Base-by-base conservation (phyloP, 2,888 invertebrate species). In the Steinernema hermaphroditum region DNA sequence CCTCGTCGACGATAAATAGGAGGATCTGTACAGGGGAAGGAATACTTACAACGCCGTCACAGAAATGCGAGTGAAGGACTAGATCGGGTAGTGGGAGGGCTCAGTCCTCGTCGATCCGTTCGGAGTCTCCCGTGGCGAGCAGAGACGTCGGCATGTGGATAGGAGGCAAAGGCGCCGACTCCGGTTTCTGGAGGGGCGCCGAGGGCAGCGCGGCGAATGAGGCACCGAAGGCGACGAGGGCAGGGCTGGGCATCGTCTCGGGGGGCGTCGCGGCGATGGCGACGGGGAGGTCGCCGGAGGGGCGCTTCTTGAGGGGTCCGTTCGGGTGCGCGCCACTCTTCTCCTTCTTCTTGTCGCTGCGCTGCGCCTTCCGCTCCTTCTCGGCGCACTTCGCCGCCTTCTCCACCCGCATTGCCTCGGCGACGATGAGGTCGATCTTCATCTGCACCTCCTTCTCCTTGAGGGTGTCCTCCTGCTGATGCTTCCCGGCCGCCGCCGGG, bases 321-420 rank as follows among this genome's bases (percentile, higher is more conserved):
- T 12, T 54, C 2, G 54, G 54, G 27, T 27, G 9, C 6, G 54
- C 54, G 41, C 8, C n/a, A 6, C 12, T 49, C 49, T 75, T 75
- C 44, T 76, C 73, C 22, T 69, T 72, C 22, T 75, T 37, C 50
- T 77, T 78, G 22, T 78, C 77, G 9, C 54, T 70, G 27, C 71
- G 43, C 34, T 78, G 72, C 29, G 77, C 73, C 43, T 77, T 77
- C 14, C 76, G 75, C 70, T 79, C 77, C 41, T 78, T 80, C 43
- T 80, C 80, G 29, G 80, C 78, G 22, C 70, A 72, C 68, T 78
- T 80, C 6, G 80, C 80, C 16, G 73, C 75, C 24, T 57, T 54
- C 44, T 80, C 80, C 6, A 81, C 81, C 57, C 75, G 77, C 68
- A 81, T 69, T 9, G 78, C 78, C 57, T 78, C 77, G 27, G 68